Percentiles rank a stretch among this genome's conserved stretches.
These are phyloP conservation scores for Seira ritae DNA, from an alignment of 2,888 invertebrate species.

Conservation along the genomic window DNA sequence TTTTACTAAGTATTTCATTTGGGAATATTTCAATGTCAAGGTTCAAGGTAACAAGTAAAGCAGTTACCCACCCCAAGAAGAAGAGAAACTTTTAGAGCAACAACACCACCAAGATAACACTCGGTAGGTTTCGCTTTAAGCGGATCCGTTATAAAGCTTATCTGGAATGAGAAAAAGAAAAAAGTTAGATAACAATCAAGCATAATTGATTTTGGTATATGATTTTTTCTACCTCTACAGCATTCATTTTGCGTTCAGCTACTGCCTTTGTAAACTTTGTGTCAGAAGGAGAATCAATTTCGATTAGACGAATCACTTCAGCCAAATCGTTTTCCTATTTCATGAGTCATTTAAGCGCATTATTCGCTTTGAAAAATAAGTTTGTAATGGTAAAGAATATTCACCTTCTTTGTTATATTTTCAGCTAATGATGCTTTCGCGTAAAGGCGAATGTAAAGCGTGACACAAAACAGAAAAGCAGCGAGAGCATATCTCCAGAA, in stretches of 20 bases:
- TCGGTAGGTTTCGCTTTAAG: constrained; percentile 32
- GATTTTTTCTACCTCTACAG: no score
- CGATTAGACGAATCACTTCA: constrained; percentile 15
- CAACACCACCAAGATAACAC: not conserved
- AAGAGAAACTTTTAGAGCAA: constrained; percentile 23
- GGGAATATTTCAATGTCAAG: no score
- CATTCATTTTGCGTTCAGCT: no score
- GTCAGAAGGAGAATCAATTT: not conserved
- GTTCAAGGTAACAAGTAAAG: not conserved
- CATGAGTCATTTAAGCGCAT: no score
- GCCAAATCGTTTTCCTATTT: constrained; percentile 37
- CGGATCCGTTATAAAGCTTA: constrained; percentile 45
- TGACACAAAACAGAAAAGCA: not conserved
- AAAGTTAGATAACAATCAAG: not conserved
- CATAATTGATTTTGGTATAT: not conserved
- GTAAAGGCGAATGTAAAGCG: constrained; percentile 14
- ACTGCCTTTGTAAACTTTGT: not conserved
- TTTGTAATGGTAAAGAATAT: not conserved
- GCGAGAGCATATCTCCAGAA: not conserved
- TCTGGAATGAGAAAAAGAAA: constrained; percentile 13
- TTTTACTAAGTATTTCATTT: no score
- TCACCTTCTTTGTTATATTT: constrained; percentile 28
- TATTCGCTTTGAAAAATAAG: no score
- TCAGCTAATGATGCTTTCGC: constrained; percentile 35
- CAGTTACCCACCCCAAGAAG: constrained; percentile 3